A percentile compares a stretch with the other conserved stretches of the same genome.
Conservation (phyloP, 2,797 vertebrate species). For the Coranthus polyacanthus region DNA sequence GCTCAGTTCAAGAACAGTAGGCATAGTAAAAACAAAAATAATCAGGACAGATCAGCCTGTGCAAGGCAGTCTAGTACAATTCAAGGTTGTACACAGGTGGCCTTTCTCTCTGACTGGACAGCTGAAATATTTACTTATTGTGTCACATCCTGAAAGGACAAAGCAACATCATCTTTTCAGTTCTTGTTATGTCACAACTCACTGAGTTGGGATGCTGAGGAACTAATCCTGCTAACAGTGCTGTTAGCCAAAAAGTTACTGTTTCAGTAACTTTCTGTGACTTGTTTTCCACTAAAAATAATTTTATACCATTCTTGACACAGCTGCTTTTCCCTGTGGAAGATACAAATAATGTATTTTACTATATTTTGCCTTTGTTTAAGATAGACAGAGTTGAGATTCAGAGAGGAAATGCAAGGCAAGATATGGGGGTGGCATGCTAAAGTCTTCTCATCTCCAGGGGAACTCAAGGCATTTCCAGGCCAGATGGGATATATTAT, state of each 20-base stretch:
- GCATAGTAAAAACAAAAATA: neutral
- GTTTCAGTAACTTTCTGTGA: no score
- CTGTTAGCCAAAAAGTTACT: neutral
- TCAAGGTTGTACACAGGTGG: slow-evolving; percentile 19
- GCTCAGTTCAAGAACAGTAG: neutral
- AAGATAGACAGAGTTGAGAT: neutral
- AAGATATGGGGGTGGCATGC: neutral
- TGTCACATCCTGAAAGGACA: slow-evolving; percentile 38
- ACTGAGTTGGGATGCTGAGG: neutral
- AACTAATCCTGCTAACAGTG: slow-evolving; percentile 3
- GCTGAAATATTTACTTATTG: slow-evolving; percentile 19
- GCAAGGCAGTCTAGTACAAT: neutral
- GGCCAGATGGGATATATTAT: slow-evolving; percentile 23
- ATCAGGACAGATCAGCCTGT: no score
- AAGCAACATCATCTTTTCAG: slow-evolving; percentile 25
- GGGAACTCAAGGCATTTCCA: neutral
- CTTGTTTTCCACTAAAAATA: neutral
- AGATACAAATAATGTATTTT: no score
- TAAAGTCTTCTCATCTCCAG: neutral
- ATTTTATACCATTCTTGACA: no score
- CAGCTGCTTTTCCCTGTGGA: no score
- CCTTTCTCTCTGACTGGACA: slow-evolving; percentile 11
- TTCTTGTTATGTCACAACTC: slow-evolving; percentile 18
- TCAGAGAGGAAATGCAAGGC: neutral
- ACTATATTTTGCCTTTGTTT: neutral